Base-by-base conservation (phyloP, 2,888 invertebrate genomes). In the Amphipyra berbera region DNA sequence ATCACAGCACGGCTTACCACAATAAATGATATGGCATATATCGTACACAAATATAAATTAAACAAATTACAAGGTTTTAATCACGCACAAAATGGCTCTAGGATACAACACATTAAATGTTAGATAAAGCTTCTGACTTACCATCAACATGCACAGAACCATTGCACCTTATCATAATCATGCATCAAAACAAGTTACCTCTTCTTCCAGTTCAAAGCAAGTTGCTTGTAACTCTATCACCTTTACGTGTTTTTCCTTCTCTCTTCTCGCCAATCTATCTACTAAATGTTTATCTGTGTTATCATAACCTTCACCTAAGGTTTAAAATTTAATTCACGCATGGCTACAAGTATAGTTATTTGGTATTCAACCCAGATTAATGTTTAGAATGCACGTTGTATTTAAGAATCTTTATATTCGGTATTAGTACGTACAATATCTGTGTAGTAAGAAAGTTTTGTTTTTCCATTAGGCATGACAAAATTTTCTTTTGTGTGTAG, bases 321-420 rank as follows among this genome's bases (percentile, higher is more conserved):
- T 86, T 82, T 78, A 82, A 79, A 84, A 81, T 81, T 82, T 84
- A 84, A 84, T 76, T 86, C 88, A 90, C 90, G 94, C 95, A 95
- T 94, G 95, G 93, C 94, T 92, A 91, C 83, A 87, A 87, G 86
- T 91, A 82, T 83, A 73, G 78, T 83, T 87, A 87, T 90, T 90
- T 89, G 86, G 86, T 89, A 88, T 85, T 86, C 81, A 84, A 84
- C 80, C 88, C 87, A 88, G 84, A 88, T 93, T 85, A 90, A 84
- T 94, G 93, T 94, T 92, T 94, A 94, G 93, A 91, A 81, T 94
- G 95, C 95, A 95, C 95, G 95, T 91, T 93, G 89, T 92, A 89
- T 90, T 91, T 88, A 83, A 84, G 81, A 78, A 81, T 84, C 78
- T 86, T 86, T 85, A 83, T 88, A 84, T 83, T 84, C 85, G 83